A percentile compares a stretch with the other conserved stretches of the same genome.
phyloP scores from a whole-genome alignment of 2,888 invertebrate species.

The Abrostola tripartita region DNA sequence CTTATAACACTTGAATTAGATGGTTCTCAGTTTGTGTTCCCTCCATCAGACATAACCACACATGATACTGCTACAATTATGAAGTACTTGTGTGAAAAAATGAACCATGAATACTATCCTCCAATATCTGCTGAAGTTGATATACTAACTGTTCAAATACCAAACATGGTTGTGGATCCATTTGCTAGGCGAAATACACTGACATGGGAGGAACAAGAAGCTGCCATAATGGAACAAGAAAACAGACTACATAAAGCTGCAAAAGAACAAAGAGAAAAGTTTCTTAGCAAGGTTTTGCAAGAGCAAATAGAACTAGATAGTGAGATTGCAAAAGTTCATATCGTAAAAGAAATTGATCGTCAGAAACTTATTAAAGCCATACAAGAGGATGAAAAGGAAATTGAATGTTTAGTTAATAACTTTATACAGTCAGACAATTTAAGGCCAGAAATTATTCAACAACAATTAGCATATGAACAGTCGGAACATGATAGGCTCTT shows the following conservation, averaged over 20 bases:
- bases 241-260: conserved; percentile 89
- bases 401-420: conserved; percentile 89
- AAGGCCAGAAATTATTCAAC: conserved; percentile 88
- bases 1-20: conserved; percentile 90
- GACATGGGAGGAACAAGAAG: conserved; percentile 90
- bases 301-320: conserved; percentile 90
- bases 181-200: conserved; percentile 71
- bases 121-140: conserved; percentile 73
- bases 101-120: conserved; percentile 85
- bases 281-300: conserved; percentile 84
- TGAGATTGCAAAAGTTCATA: conserved; percentile 91
- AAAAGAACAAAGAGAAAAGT: conserved; percentile 90
- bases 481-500: conserved; percentile 90
- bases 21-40: conserved; percentile 89
- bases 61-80: conserved; percentile 90
- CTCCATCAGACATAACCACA: conserved; percentile 88
- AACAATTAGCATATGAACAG: conserved; percentile 90
- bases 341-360: conserved; percentile 89
- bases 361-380: conserved; percentile 89
- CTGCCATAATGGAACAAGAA: conserved; percentile 90
- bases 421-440: conserved; percentile 89
- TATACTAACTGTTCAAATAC: conserved; percentile 68
- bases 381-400: conserved; percentile 90
- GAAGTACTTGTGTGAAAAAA: conserved; percentile 87
- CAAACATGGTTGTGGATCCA: conserved; percentile 72